A percentile compares a stretch with the other conserved stretches of the same genome.
Conservation (phyloP, 2,888 invertebrate species). For the Tryphoninae sp. region DNA sequence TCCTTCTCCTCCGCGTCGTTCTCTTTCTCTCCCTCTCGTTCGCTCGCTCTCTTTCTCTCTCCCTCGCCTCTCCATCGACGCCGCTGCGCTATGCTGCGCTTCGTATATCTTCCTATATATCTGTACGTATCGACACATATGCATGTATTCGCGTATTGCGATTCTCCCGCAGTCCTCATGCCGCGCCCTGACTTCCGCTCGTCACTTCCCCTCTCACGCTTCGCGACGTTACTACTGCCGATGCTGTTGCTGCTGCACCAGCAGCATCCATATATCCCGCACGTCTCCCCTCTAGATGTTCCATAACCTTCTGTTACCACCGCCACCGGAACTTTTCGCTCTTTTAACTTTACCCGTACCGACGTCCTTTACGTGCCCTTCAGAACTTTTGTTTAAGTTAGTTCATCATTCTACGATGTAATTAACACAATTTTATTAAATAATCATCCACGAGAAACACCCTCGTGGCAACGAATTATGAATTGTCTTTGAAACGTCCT, state of each 20-base stretch:
- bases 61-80: conserved; percentile 67
- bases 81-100: conserved; percentile 64
- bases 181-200: conserved; percentile 66
- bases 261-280: conserved; percentile 33
- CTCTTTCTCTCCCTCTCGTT: conserved; percentile 25
- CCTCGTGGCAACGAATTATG: too few relatives aligned
- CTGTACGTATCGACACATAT: conserved; percentile 68
- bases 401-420: too few relatives aligned
- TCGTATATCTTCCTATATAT: background rate
- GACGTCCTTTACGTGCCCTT: conserved; percentile 1
- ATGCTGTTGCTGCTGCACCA: conserved; percentile 41
- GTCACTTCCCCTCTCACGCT: conserved; percentile 69
- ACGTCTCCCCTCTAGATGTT: conserved; percentile 48
- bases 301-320: conserved; percentile 57
- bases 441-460: too few relatives aligned
- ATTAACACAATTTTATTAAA: too few relatives aligned
- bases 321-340: conserved; percentile 36
- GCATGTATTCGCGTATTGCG: conserved; percentile 75
- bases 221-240: conserved; percentile 47
- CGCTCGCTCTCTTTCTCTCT: conserved; percentile 77
- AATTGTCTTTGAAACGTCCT: too few relatives aligned
- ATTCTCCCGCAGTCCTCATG: conserved; percentile 63
- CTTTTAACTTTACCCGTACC: conserved; percentile 22
- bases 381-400: too few relatives aligned
- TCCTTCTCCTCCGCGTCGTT: conserved; percentile 75